Conservation (phyloP, 2,113 vertebrate genomes). For the Equus quagga region DNA sequence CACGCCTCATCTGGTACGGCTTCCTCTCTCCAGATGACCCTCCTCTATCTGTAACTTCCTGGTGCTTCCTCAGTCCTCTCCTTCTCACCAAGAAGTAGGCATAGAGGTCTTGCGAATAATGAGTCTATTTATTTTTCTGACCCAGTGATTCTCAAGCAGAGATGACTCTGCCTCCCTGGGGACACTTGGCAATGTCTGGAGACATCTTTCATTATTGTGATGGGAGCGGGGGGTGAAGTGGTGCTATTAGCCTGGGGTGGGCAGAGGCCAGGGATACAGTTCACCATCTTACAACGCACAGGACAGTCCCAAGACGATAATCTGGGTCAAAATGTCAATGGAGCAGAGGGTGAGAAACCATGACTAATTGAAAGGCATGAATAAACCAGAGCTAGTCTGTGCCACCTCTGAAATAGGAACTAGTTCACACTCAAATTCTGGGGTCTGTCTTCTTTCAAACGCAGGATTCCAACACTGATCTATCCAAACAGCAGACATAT, state of each 20-base stretch:
- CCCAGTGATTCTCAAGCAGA: not conserved
- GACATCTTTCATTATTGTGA: not conserved
- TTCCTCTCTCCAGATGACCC: not conserved
- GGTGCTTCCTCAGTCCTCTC: too few species aligned
- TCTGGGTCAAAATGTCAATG: not conserved
- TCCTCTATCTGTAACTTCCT: not conserved
- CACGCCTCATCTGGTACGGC: accelerated
- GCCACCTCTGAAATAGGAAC: not conserved
- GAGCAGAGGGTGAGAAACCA: not conserved
- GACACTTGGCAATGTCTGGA: not conserved
- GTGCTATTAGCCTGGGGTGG: too few species aligned
- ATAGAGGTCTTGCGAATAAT: not conserved
- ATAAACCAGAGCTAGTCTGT: accelerated
- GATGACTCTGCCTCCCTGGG: not conserved
- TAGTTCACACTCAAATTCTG: accelerated
- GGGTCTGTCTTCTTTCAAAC: not conserved
- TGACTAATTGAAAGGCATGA: accelerated
- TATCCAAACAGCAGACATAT: accelerated
- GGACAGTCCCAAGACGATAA: accelerated
- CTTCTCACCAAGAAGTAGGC: too few species aligned
- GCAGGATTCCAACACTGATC: accelerated
- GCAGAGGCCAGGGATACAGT: too few species aligned
- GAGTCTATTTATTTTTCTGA: not conserved
- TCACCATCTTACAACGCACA: accelerated
- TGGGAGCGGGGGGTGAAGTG: accelerated